Conservation (phyloP, 2,113 vertebrate genomes). For the Xyrauchen texanus region DNA sequence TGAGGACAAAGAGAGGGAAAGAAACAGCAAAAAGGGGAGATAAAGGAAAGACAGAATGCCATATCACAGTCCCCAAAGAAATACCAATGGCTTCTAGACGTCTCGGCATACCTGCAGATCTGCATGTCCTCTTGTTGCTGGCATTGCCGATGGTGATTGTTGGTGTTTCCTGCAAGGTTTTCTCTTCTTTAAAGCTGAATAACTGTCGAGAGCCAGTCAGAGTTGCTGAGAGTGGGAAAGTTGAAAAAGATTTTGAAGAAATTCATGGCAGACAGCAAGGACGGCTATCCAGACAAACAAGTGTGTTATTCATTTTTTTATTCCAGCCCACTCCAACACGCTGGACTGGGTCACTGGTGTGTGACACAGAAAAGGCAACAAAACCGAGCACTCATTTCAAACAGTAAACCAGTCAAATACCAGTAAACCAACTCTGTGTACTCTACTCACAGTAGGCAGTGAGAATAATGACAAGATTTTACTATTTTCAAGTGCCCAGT, state of each 20-base stretch:
- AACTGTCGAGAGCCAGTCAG: background rate
- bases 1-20: conserved; percentile 41
- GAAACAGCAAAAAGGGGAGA: background rate
- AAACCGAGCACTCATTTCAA: conserved; percentile 37
- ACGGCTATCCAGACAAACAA: conserved; percentile 49
- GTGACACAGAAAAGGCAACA: background rate
- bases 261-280: conserved; percentile 33
- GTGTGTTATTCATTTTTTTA: conserved; percentile 53
- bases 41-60: conserved; percentile 4
- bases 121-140: conserved; percentile 38
- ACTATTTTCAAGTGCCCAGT: background rate
- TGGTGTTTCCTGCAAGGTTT: background rate
- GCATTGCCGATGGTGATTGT: conserved; percentile 38
- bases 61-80: background rate
- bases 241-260: conserved; percentile 41
- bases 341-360: conserved; percentile 26
- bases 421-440: conserved; percentile 9
- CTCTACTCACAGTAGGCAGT: conserved; percentile 4
- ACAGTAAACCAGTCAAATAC: conserved; percentile 44
- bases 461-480: conserved; percentile 43
- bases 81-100: background rate
- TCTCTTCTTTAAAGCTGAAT: background rate
- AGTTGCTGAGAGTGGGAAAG: conserved; percentile 16
- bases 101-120: conserved; percentile 51
- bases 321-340: conserved; percentile 30